phyloP scores from a whole-genome alignment of 2,797 vertebrate genomes.

The Lithobates sylvaticus region DNA sequence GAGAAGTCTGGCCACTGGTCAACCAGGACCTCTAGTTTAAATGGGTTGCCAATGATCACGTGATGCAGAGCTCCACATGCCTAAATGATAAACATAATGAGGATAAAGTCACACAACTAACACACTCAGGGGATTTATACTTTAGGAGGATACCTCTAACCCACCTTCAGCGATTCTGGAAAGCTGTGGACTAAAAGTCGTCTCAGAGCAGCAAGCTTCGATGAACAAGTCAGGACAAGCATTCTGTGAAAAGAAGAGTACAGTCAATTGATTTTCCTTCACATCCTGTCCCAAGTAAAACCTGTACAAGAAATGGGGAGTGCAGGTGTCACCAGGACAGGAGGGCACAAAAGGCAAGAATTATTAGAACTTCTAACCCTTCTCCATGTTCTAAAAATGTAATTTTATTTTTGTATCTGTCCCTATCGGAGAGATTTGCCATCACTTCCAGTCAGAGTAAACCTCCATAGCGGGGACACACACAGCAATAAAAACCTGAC shows the following conservation, averaged over 20 bases:
- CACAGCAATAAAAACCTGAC: no score
- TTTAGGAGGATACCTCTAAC: not conserved
- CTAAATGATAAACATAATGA: not conserved
- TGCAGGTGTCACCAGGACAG: no score
- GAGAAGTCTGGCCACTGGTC: constrained; percentile 1
- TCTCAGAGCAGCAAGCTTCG: not conserved
- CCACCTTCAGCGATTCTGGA: not conserved
- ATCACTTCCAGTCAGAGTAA: no score
- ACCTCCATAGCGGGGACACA: no score
- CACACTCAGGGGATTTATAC: not conserved
- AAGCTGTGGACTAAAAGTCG: not conserved
- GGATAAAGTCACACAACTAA: not conserved
- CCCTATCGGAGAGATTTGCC: no score
- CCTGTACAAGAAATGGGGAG: no score
- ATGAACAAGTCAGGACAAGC: not conserved
- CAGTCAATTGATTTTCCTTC: no score
- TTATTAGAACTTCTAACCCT: no score
- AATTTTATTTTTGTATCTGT: no score
- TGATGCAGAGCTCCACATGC: constrained; percentile 4
- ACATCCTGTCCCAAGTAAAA: no score
- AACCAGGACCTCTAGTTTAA: not conserved
- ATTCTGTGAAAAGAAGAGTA: not conserved
- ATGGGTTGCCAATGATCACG: not conserved
- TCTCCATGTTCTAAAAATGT: no score
- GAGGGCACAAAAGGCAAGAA: no score